Evolutionary conservation across 2,113 vertebrate species (phyloP), one percentile per base, ranked within the genome.

Genomic region (Poeciliopsis turrubarensis): DNA sequence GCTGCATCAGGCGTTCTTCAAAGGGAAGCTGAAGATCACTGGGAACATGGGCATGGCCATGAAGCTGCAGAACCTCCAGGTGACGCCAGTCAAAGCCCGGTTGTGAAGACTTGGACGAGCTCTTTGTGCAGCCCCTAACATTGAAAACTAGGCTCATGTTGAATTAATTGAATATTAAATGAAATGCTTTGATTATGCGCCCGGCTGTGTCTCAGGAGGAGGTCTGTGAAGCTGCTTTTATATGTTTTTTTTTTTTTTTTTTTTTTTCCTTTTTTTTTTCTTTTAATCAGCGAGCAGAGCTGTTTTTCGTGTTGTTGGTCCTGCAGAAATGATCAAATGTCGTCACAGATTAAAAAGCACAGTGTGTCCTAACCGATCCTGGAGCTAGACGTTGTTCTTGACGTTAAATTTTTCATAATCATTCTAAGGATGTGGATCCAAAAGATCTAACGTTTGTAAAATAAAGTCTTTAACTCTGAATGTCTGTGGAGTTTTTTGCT

Each of bases 1-100:
- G 30, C 72, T 12, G 47, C 63, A 26, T 51, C 84, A 95, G 97
- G 98, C 96, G 3, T 99, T 97, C 90, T 96, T 97, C 87, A 96
- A 97, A 92, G 97, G 97, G 22, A 98, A 97, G 87, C 86, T 99
- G 93, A 99, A 98, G 94, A 87, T 99, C 73, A 77, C 94, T 76
- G 97, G 97, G 60, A 98, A 97, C 92, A 97, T 97, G 97, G 96
- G 94, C 62, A 89, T 98, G 94, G 97, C 97, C 64, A 96, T 99
- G 97, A 99, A 98, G 90, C 95, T 99, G 79, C 96, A 97, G 87
- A 98, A 70, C 75, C 95, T 99, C 65, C 97, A 98, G 78, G 89
- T 98, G 62, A 87, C 94, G 71, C 91, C 96, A 0, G 95, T 84
- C 82, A 97, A 97, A 92, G 95, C 97, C 84, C 98, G 96, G 90